These are phyloP conservation scores for Bolinopsis microptera DNA, from an alignment of 37 sponge, comb jelly and placozoan genomes.

Conservation along the genomic window DNA sequence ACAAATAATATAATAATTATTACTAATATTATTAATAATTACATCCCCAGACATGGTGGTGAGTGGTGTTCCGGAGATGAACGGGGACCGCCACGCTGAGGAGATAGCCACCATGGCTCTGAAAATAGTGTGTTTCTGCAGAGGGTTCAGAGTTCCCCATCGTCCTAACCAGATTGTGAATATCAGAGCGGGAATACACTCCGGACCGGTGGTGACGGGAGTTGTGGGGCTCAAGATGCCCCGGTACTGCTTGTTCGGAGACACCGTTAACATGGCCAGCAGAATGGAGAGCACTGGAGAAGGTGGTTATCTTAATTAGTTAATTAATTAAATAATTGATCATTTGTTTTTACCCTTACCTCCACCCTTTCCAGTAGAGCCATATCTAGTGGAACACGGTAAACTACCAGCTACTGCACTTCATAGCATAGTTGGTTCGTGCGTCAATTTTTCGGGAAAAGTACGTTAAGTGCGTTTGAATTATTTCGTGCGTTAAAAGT, in stretches of 20 bases:
- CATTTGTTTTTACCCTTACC: background rate
- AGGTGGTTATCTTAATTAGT: slow-evolving; percentile 68
- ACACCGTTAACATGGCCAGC: slow-evolving; percentile 90
- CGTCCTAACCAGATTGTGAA: slow-evolving; percentile 69
- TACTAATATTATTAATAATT: too few species aligned
- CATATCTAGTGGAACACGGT: too few species aligned
- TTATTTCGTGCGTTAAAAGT: too few species aligned
- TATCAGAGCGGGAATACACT: slow-evolving; percentile 85
- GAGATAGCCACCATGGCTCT: slow-evolving; percentile 94
- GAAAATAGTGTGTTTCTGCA: slow-evolving; percentile 69
- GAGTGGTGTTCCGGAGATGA: slow-evolving; percentile 79
- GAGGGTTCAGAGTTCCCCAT: slow-evolving; percentile 84
- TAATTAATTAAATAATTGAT: background rate
- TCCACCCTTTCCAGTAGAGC: too few species aligned
- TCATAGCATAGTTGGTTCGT: too few species aligned
- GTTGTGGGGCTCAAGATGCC: slow-evolving; percentile 94
- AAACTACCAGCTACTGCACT: too few species aligned
- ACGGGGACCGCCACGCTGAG: slow-evolving; percentile 80
- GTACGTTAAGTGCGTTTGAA: too few species aligned
- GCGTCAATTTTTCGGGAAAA: too few species aligned
- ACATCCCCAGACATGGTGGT: slow-evolving; percentile 91
- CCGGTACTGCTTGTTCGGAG: slow-evolving; percentile 90
- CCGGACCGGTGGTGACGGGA: slow-evolving; percentile 89
- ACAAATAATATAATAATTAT: too few species aligned
- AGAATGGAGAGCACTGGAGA: slow-evolving; percentile 88